These are phyloP conservation scores for Murina feae DNA, from an alignment of 2,113 vertebrate genomes.

Conservation along the genomic window DNA sequence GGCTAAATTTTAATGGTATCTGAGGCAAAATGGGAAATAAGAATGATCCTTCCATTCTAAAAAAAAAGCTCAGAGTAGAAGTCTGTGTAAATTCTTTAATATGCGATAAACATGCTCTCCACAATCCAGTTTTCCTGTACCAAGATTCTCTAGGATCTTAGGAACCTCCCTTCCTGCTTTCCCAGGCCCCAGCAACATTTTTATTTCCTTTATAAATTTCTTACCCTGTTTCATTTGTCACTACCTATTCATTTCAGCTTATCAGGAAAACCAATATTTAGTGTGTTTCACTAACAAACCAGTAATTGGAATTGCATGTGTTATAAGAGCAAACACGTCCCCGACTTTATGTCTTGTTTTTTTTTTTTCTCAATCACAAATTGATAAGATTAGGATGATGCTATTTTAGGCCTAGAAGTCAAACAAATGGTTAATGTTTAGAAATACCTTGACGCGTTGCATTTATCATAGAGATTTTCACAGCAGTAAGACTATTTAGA, in stretches of 20 bases:
- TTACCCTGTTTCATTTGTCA: conserved; percentile 6
- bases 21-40: not conserved
- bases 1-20: not conserved
- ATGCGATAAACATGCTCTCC: not conserved
- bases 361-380: not conserved
- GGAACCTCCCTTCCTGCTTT: not conserved
- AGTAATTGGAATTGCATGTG: not conserved
- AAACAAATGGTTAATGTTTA: conserved; percentile 57
- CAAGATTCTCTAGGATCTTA: not conserved
- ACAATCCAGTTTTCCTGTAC: not conserved
- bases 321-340: not conserved
- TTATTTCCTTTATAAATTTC: not conserved
- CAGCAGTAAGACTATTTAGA: conserved; percentile 42
- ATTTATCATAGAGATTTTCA: conserved; percentile 51
- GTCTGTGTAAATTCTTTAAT: not conserved
- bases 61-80: not conserved
- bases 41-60: not conserved
- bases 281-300: not conserved
- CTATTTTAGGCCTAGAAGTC: conserved; percentile 55
- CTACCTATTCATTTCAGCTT: conserved; percentile 44
- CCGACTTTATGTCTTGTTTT: not conserved
- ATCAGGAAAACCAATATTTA: not conserved
- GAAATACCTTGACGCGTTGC: conserved; percentile 45
- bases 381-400: conserved; percentile 66
- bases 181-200: not conserved